Conservation (phyloP, 2,888 invertebrate species). For the Augiades crinisus region DNA sequence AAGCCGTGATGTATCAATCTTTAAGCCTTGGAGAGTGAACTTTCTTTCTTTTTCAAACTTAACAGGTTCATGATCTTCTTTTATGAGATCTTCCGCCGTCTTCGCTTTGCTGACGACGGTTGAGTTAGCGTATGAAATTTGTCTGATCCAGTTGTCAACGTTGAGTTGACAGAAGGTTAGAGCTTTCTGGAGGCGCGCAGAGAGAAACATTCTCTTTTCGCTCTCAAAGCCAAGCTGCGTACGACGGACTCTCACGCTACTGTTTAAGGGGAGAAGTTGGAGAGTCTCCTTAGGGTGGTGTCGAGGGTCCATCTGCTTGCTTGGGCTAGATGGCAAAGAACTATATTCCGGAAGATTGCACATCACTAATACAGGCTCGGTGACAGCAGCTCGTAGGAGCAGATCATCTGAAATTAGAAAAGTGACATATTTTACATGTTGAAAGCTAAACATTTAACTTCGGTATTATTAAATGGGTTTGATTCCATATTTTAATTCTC, state of each 20-base stretch:
- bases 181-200: constrained; percentile 83
- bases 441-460: too few relatives aligned
- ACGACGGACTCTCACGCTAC: constrained; percentile 66
- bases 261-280: constrained; percentile 70
- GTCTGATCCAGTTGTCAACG: constrained; percentile 84
- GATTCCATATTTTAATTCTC: too few relatives aligned
- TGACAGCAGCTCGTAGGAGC: constrained; percentile 82
- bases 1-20: constrained; percentile 71
- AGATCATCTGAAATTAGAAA: constrained; percentile 69
- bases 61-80: constrained; percentile 75
- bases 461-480: too few relatives aligned
- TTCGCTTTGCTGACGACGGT: constrained; percentile 64
- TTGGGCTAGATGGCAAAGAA: constrained; percentile 68
- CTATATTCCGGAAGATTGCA: constrained; percentile 82
- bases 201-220: constrained; percentile 83
- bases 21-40: constrained; percentile 75
- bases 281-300: constrained; percentile 80
- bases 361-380: constrained; percentile 84
- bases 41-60: constrained; percentile 78
- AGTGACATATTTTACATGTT: neutral
- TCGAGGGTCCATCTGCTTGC: constrained; percentile 77
- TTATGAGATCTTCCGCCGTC: constrained; percentile 78
- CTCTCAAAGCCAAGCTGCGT: constrained; percentile 83
- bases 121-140: constrained; percentile 78
- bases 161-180: constrained; percentile 84